Conservation (phyloP, 2,797 vertebrate genomes). For the Phalanger gymnotis region DNA sequence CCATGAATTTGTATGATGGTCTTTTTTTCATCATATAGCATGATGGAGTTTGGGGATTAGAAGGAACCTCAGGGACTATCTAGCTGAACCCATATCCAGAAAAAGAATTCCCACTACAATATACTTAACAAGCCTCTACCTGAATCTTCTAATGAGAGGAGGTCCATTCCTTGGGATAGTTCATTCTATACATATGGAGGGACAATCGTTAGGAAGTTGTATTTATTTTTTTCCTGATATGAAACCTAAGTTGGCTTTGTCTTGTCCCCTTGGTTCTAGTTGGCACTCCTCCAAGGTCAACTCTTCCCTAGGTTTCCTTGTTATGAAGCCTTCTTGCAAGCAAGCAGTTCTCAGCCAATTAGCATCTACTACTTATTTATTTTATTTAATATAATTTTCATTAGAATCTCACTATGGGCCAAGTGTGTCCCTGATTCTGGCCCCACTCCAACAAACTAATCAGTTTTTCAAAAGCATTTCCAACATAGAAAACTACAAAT, state of each 20-base stretch:
- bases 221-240: not conserved
- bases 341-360: not conserved
- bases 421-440: slow-evolving; percentile 54
- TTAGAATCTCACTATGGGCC: not conserved
- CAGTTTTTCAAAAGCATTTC: slow-evolving; percentile 73
- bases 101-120: not conserved
- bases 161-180: not conserved
- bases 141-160: not conserved
- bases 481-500: slow-evolving; percentile 72
- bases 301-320: not conserved
- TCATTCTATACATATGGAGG: not conserved
- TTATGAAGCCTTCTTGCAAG: not conserved
- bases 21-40: not conserved
- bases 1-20: not conserved
- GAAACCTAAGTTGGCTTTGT: not conserved
- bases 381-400: not conserved
- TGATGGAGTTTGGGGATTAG: not conserved
- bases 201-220: not conserved
- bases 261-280: not conserved
- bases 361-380: not conserved
- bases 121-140: not conserved
- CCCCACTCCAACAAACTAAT: slow-evolving; percentile 75
- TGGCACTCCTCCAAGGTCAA: not conserved
- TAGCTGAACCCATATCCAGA: not conserved
- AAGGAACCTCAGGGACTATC: not conserved